Percentiles rank a stretch among this genome's conserved stretches.
These are phyloP conservation scores for Anguilla japonica DNA, from an alignment of 2,113 vertebrate species.

Conservation along the genomic window DNA sequence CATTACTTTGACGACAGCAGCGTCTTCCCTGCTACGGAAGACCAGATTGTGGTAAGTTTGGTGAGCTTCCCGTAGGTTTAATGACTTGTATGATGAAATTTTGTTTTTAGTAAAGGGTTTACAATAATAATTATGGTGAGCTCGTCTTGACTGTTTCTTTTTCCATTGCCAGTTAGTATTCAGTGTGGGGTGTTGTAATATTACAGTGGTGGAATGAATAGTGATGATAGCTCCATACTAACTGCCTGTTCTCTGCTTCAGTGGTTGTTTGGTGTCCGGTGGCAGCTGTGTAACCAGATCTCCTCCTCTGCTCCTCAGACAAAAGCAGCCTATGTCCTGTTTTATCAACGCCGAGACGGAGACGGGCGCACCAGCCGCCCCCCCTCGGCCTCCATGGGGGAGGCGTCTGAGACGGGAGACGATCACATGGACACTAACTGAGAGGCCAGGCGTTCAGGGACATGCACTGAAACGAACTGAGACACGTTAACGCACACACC, in stretches of 20 bases:
- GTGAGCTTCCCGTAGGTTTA: background rate
- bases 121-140: slow-evolving; percentile 51
- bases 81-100: background rate
- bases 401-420: slow-evolving; percentile 66
- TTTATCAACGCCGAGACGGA: slow-evolving; percentile 86
- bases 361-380: slow-evolving; percentile 65
- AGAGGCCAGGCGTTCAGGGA: slow-evolving; percentile 49
- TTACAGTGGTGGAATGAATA: background rate
- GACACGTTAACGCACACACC: slow-evolving; percentile 55
- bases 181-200: background rate
- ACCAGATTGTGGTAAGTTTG: slow-evolving; percentile 92
- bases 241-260: background rate
- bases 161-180: background rate
- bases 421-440: slow-evolving; percentile 97
- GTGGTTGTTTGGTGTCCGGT: background rate
- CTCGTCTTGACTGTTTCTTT: slow-evolving; percentile 77
- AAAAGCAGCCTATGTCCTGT: slow-evolving; percentile 93
- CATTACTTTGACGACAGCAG: slow-evolving; percentile 96
- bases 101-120: background rate
- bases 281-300: slow-evolving; percentile 17
- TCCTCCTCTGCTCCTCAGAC: slow-evolving; percentile 67
- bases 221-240: background rate
- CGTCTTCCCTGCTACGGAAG: slow-evolving; percentile 86
- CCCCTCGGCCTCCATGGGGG: slow-evolving; percentile 65
- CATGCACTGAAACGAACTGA: slow-evolving; percentile 58